Base-by-base conservation (phyloP, 2,888 invertebrate genomes). In the Coenonympha glycerion region DNA sequence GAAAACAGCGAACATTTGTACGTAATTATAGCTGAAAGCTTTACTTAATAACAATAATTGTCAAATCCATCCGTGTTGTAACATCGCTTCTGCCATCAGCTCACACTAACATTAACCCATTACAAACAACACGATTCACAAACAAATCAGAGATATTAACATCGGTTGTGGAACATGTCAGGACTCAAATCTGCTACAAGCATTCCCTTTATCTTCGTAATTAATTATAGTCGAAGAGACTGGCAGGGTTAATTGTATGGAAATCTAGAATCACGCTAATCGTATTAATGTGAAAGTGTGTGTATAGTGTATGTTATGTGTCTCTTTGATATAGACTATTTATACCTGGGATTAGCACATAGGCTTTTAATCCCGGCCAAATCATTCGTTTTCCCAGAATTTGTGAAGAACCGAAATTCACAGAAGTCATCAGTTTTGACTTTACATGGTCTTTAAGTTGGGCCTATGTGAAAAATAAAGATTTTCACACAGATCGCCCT, bases 81-180 rank as follows among this genome's bases (percentile, higher is more conserved):
- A 18, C 34, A 9, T 37, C 15, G 6, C 5, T 3, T 13, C 11
- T 22, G 18, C 19, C 18, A n/a, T 18, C 3, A 13, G 33, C n/a
- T 34, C 18, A 34, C 18, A 34, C 18, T n/a, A 18, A 34, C 9
- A 11, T 8, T 18, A 34, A n/a, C 18, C 37, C 18, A 9, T 16
- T 18, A 4, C 28, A n/a, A 13, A 2, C 5, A 16, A 31, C 6
- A 15, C 13, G 8, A 15, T 37, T 22, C 22, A 21, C 21, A 37
- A 37, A 37, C 37, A 37, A 21, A 21, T 37, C 22, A 37, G 21
- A 37, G 21, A 33, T 33, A 33, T 8, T 31, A 31, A 33, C 16
- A n/a, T n/a, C n/a, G n/a, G 8, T 33, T 8, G 15, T 15, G 31
- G 13, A 31, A 33, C 9, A 30, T 30, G 30, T 30, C 30, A 13